These are phyloP conservation scores for Pseudanteris insignis DNA, from an alignment of 2,888 invertebrate genomes.

Conservation along the genomic window DNA sequence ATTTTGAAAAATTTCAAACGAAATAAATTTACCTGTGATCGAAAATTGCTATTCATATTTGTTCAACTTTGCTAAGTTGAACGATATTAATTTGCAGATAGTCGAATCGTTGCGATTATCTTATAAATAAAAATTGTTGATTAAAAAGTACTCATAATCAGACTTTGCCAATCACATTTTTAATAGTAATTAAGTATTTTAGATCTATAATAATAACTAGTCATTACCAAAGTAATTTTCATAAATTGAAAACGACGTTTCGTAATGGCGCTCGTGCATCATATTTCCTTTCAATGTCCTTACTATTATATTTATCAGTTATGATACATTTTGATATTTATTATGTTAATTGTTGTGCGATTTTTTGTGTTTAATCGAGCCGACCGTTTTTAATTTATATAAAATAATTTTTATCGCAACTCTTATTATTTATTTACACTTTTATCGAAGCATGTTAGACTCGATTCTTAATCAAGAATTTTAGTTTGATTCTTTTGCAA, in stretches of 20 bases:
- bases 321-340: conserved; percentile 20
- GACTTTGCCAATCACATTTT: conserved; percentile 24
- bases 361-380: conserved; percentile 1
- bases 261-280: conserved; percentile 39
- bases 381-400: neutral
- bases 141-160: conserved; percentile 42
- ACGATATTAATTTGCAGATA: too few relatives aligned
- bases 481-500: neutral
- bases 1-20: neutral
- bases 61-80: too few relatives aligned
- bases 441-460: too few relatives aligned
- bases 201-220: conserved; percentile 60
- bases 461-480: neutral
- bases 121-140: neutral
- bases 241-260: conserved; percentile 37
- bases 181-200: conserved; percentile 48
- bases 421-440: too few relatives aligned
- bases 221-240: conserved; percentile 66
- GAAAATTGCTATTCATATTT: conserved; percentile 2
- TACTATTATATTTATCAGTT: conserved; percentile 24
- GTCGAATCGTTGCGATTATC: too few relatives aligned
- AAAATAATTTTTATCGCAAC: neutral
- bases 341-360: conserved; percentile 12
- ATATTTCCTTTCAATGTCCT: conserved; percentile 25
- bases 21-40: conserved; percentile 20